Base-by-base conservation (phyloP, 1,140 invertebrate species). In the Scylla paramamosain region DNA sequence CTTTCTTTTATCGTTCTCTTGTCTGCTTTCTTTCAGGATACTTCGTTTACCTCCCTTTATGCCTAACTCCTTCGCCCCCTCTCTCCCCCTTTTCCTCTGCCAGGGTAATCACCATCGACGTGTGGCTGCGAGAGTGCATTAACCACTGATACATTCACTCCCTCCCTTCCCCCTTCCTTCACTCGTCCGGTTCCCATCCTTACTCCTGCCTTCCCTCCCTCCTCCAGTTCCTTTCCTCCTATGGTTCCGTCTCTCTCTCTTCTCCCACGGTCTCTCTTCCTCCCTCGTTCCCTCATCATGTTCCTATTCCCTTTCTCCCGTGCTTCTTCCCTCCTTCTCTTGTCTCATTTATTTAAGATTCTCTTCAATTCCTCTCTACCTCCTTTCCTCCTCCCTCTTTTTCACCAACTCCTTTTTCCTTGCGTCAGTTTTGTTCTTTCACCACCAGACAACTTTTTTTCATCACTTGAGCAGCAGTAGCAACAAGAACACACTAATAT, bases 111-210 rank as follows among this genome's bases (percentile, higher is more conserved):
- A 89, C 88, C 88, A 89, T 10, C 88, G 88, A 46, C 32, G 88
- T 89, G 39, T 89, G 88, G 88, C 88, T 20, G 88, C 32, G 39
- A 32, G 88, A 89, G 45, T 89, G 88, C 88, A 89, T 89, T 89
- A 89, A 48, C 88, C 88, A 89, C 88, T 89, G 88, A 89, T 89
- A 89, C 88, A 89, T 89, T 45, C 39, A n/a, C 88, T 89, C 67
- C 67, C 25, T n/a, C 20, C 25, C 67, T 25, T 20, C 25, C 25
- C 29, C 84, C 86, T 87, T 20, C 86, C 86, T 39, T n/a, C 67
- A 39, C 67, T 25, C 67, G 2, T 20, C 67, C 67, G 4, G 6
- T 77, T 20, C n/a, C 52, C 52, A 4, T 59, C 83, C 10, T 6
- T 84, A 84, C 6, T 84, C 25, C 83, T 84, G 83, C 31, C n/a